A percentile compares a stretch with the other conserved stretches of the same genome.
These are phyloP conservation scores for Heliangelus exortis DNA, from an alignment of 2,797 vertebrate species.

Conservation along the genomic window DNA sequence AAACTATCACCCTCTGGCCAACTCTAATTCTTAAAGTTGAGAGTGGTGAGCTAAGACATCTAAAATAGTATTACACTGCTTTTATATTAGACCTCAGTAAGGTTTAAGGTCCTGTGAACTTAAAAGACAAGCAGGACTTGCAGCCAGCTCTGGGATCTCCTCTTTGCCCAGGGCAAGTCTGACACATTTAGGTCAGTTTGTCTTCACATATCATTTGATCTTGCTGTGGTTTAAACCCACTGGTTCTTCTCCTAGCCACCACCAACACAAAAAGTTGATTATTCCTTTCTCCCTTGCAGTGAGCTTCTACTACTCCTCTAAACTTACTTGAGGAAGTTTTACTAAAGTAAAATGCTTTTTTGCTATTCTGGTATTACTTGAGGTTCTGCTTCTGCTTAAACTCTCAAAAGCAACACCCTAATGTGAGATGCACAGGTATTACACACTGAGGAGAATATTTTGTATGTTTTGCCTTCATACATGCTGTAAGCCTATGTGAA, in stretches of 20 bases:
- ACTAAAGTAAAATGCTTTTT: neutral
- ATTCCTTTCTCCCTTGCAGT: neutral
- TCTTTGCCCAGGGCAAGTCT: neutral
- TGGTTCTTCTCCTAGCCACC: neutral
- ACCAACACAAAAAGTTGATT: neutral
- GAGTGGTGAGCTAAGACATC: neutral
- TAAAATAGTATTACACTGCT: neutral
- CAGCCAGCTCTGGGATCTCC: neutral
- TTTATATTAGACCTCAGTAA: neutral
- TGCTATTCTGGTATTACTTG: neutral
- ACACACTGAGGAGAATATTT: neutral
- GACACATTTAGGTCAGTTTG: constrained; percentile 31
- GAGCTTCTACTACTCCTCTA: neutral
- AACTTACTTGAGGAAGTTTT: too few species aligned
- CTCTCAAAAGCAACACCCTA: neutral
- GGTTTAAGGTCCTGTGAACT: neutral
- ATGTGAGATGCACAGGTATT: neutral
- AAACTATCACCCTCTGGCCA: neutral
- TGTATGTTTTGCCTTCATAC: neutral
- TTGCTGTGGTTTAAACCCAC: neutral
- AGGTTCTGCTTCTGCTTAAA: neutral
- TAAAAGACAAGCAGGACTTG: neutral
- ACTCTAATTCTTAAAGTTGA: neutral
- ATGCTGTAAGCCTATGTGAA: neutral
- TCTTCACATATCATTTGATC: neutral